Evolutionary conservation across 2,888 invertebrate species (phyloP), one percentile per base, ranked within the genome.

Genomic region (Hirtodrosophila alboralis): DNA sequence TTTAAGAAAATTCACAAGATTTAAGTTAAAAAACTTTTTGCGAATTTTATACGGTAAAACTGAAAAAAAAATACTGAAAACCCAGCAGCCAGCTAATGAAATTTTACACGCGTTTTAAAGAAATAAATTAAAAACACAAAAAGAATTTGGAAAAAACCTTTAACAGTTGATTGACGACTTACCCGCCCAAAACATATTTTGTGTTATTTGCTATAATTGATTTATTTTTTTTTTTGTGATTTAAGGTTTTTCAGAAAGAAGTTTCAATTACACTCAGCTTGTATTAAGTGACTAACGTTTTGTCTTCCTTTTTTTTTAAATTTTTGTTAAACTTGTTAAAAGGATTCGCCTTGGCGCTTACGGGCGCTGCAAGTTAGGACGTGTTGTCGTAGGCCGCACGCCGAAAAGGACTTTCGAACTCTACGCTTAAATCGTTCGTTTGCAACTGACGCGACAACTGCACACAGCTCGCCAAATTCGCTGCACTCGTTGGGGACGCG

Each of bases 391-490:
- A 26, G 68, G 38, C 69, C 77, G 75, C 73, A 72, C 84, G 71
- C 67, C 62, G 53, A 27, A 60, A 63, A 47, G 67, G 8, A 44
- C 34, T 40, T 70, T 80, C 76, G 84, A 87, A 87, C 88, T 87
- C 73, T 79, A 67, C 89, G 78, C 81, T 83, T 84, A 85, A 89
- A 85, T 86, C 80, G 89, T 87, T 88, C 88, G 88, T 87, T 89
- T 87, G 87, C 85, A 89, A 89, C 89, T 89, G 88, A 89, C 81
- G 59, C 68, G 73, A 65, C 63, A 83, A 75, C 49, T 80, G 86
- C 77, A 78, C 72, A 69, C 71, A 52, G 68, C 45, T 85, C 64
- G 80, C 43, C 66, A 47, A 68, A 71, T 62, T 65, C 68, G 57
- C 79, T 78, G 75, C 77, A 68, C 66, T 67, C 72, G 67, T 76